phyloP scores from a whole-genome alignment of 2,113 vertebrate genomes.

The Rhineura floridana region DNA sequence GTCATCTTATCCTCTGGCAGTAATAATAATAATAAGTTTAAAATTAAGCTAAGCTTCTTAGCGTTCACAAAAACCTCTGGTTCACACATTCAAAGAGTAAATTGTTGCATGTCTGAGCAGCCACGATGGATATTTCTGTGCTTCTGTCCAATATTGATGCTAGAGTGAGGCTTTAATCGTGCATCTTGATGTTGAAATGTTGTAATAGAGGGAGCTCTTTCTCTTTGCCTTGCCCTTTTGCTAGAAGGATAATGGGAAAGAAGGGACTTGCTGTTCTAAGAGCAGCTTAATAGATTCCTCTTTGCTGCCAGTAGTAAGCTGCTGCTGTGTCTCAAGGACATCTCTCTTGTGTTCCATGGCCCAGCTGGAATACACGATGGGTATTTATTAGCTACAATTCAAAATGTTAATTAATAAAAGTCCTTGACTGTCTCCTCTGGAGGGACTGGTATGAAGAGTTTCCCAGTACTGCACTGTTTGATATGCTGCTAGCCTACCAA shows the following conservation, averaged over 20 bases:
- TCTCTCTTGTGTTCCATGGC: constrained; percentile 33
- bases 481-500: constrained; percentile 53
- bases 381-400: constrained; percentile 62
- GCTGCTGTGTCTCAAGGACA: constrained; percentile 47
- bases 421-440: constrained; percentile 80
- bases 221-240: not conserved
- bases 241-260: not conserved
- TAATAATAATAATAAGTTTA: not conserved
- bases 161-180: fast-evolving
- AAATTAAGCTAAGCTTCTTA: not conserved
- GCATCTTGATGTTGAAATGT: not conserved
- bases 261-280: not conserved
- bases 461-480: constrained; percentile 54
- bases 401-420: constrained; percentile 70
- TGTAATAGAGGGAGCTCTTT: not conserved
- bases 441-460: constrained; percentile 74
- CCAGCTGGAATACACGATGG: constrained; percentile 39
- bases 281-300: not conserved
- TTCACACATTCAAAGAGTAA: not conserved
- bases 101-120: not conserved
- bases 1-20: not conserved
- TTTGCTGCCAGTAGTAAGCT: constrained; percentile 29
- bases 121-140: not conserved
- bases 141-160: not conserved
- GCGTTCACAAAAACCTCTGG: not conserved